Percentiles rank a stretch among this genome's conserved stretches.
phyloP scores from a whole-genome alignment of 1,140 invertebrate species.

The Drosophila saltans region DNA sequence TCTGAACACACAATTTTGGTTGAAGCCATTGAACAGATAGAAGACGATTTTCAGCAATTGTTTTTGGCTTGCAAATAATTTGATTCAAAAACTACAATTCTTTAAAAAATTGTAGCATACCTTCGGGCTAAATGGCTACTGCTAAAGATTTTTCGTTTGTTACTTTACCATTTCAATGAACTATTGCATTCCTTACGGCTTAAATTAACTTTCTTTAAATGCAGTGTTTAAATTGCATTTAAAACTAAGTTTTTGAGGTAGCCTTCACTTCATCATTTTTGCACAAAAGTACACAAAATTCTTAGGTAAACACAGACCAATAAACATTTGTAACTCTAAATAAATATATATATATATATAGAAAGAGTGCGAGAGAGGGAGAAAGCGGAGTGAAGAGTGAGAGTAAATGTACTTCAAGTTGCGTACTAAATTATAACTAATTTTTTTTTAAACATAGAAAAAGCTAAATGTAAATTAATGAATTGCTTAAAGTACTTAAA shows the following conservation, averaged over 20 bases:
- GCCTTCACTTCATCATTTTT: too few species aligned
- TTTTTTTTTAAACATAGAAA: slow-evolving; percentile 36
- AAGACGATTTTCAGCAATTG: not conserved
- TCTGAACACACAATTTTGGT: not conserved
- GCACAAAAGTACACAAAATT: not conserved
- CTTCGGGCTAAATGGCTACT: slow-evolving; percentile 25
- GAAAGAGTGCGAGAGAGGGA: not conserved
- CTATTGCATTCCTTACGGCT: too few species aligned
- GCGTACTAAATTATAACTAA: slow-evolving; percentile 30
- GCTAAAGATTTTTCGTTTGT: too few species aligned
- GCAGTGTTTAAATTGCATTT: too few species aligned
- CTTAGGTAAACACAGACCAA: not conserved
- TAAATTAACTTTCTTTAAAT: not conserved
- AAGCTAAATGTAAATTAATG: slow-evolving; percentile 76
- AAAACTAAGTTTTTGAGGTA: too few species aligned
- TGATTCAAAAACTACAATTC: not conserved
- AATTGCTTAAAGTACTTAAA: slow-evolving; percentile 75
- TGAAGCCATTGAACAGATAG: not conserved
- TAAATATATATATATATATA: not conserved
- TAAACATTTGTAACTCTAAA: slow-evolving; percentile 30
- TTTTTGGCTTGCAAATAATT: not conserved
- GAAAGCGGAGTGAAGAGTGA: not conserved
- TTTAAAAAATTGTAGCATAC: slow-evolving; percentile 30
- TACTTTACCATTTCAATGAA: too few species aligned
- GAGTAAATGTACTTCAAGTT: slow-evolving; percentile 13